Conservation (phyloP, 2,888 invertebrate genomes). For the Pheosia gnoma region DNA sequence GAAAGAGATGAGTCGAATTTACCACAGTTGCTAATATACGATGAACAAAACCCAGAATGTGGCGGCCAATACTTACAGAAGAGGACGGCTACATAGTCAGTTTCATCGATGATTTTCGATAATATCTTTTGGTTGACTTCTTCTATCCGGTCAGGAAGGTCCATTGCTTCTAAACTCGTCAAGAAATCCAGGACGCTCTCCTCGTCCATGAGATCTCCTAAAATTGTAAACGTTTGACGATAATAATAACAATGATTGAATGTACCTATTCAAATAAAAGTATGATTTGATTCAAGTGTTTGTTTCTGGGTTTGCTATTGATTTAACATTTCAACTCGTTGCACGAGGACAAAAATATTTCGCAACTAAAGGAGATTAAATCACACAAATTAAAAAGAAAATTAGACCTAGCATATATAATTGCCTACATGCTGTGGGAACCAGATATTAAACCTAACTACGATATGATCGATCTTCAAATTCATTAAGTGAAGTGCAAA, state of each 20-base stretch:
- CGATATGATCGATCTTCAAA: too few relatives aligned
- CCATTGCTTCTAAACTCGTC: slow-evolving; percentile 97
- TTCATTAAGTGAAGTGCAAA: too few relatives aligned
- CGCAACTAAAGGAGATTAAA: slow-evolving; percentile 26
- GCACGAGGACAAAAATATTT: slow-evolving; percentile 10
- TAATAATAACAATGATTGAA: slow-evolving; percentile 5
- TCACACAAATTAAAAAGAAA: slow-evolving; percentile 27
- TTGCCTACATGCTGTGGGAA: too few relatives aligned
- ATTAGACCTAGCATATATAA: too few relatives aligned
- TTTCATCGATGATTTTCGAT: slow-evolving; percentile 95
- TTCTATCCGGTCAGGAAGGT: slow-evolving; percentile 96
- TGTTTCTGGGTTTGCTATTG: not conserved
- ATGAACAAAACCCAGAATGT: slow-evolving; percentile 55
- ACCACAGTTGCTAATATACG: slow-evolving; percentile 71
- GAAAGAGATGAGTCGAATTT: slow-evolving; percentile 66
- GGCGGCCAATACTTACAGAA: slow-evolving; percentile 91
- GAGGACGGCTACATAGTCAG: slow-evolving; percentile 95
- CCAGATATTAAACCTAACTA: too few relatives aligned
- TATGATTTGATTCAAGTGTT: not conserved
- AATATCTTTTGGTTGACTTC: slow-evolving; percentile 96
- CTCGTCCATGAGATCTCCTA: slow-evolving; percentile 97
- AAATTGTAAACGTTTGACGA: slow-evolving; percentile 40
- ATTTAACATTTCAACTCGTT: not conserved
- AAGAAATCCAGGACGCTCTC: slow-evolving; percentile 96
- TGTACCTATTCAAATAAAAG: not conserved